Percentiles rank a stretch among this genome's conserved stretches.
phyloP scores from a whole-genome alignment of 2,113 vertebrate genomes.

The Dromaius novaehollandiae region DNA sequence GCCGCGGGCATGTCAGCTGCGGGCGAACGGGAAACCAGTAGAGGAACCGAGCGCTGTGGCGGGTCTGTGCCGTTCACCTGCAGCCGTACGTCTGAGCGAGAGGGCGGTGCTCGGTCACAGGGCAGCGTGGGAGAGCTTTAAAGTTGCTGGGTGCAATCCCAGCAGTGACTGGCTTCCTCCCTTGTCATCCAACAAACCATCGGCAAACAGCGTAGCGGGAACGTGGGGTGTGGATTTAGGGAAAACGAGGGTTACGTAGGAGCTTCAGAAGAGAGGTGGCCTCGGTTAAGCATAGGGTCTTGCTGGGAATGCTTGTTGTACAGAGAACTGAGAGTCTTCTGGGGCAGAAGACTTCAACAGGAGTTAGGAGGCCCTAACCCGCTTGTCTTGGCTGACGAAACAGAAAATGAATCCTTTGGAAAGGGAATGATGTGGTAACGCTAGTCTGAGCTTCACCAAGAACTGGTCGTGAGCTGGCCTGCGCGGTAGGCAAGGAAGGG shows the following conservation, averaged over 20 bases:
- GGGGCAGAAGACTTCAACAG: neutral
- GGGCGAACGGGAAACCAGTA: too few relatives aligned
- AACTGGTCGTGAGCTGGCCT: neutral
- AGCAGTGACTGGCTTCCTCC: neutral
- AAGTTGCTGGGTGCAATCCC: accelerated
- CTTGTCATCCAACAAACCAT: neutral
- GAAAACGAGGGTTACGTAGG: neutral
- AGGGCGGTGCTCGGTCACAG: neutral
- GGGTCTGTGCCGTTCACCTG: neutral
- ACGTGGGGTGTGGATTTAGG: neutral
- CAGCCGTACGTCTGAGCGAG: neutral
- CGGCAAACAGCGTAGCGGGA: neutral
- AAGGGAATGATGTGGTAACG: neutral
- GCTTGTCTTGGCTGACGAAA: too few relatives aligned
- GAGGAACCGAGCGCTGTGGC: neutral
- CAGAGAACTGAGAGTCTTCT: neutral
- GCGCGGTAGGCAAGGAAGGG: too few relatives aligned
- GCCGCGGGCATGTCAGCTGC: neutral
- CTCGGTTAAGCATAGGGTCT: neutral
- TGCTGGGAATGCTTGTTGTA: neutral
- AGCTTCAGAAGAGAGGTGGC: neutral
- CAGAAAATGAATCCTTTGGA: neutral
- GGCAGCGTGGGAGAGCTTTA: neutral
- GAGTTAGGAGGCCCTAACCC: neutral
- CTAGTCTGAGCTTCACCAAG: neutral